A percentile compares a stretch with the other conserved stretches of the same genome.
Evolutionary conservation across 2,113 vertebrate species (phyloP).

Genomic region (Clarias batrachus): DNA sequence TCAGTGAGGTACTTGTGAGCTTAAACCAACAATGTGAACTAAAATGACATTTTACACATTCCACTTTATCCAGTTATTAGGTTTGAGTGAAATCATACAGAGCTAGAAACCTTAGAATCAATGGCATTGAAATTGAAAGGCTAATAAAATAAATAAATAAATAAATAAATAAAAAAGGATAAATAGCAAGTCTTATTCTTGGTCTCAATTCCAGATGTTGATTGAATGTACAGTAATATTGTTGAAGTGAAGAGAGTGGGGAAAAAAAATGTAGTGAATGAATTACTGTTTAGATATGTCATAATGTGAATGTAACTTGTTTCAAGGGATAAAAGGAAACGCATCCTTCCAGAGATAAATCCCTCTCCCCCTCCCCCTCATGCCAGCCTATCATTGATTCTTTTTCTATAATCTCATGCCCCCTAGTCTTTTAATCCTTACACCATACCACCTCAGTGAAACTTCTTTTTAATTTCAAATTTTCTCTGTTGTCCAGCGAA

Average conservation of each 20-base stretch:
- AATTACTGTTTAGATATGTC: background rate
- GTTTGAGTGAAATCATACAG: background rate
- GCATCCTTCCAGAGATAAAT: background rate
- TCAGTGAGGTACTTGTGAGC: constrained; percentile 70
- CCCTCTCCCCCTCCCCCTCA: background rate
- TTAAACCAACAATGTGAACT: background rate
- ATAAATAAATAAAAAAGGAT: background rate
- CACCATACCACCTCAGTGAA: background rate
- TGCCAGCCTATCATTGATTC: background rate
- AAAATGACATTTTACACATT: background rate
- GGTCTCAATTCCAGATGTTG: background rate
- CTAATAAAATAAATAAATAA: background rate
- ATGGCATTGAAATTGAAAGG: no score
- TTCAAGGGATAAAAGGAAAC: background rate
- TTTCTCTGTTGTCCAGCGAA: background rate
- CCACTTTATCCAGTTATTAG: background rate
- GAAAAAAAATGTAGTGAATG: background rate
- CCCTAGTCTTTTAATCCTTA: background rate
- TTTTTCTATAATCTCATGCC: background rate
- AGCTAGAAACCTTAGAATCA: background rate
- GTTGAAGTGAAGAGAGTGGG: background rate
- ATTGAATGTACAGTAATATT: background rate
- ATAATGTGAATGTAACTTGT: background rate
- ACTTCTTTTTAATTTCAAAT: background rate
- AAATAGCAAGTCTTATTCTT: background rate